A percentile compares a stretch with the other conserved stretches of the same genome.
Evolutionary conservation across 2,888 invertebrate genomes (phyloP).

Genomic region (Microctonus brassicae): DNA sequence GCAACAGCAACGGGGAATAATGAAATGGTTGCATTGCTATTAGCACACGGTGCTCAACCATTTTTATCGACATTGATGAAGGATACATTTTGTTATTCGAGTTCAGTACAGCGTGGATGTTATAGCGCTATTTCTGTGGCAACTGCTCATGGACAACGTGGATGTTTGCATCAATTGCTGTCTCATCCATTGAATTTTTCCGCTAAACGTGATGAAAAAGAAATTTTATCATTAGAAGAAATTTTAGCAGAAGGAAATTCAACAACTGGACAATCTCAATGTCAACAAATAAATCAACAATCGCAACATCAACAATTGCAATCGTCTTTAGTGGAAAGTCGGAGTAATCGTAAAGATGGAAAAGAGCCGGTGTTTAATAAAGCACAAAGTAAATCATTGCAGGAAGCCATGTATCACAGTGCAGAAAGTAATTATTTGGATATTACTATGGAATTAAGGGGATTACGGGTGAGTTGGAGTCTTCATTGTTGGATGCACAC

Average conservation of each 20-base stretch:
- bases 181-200: constrained; percentile 79
- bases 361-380: constrained; percentile 76
- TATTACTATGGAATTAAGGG: constrained; percentile 88
- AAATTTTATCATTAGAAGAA: constrained; percentile 88
- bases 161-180: constrained; percentile 82
- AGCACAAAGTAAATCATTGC: constrained; percentile 85
- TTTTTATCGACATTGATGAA: constrained; percentile 88
- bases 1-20: constrained; percentile 86
- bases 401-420: constrained; percentile 95
- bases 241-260: constrained; percentile 87
- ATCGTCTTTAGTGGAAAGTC: constrained; percentile 63
- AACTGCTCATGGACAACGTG: constrained; percentile 88
- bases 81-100: constrained; percentile 87
- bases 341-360: constrained; percentile 63
- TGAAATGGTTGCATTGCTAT: constrained; percentile 83
- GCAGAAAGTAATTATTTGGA: constrained; percentile 94
- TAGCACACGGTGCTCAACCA: constrained; percentile 89
- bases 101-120: constrained; percentile 87
- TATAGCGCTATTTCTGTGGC: constrained; percentile 92
- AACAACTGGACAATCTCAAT: constrained; percentile 45
- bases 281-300: constrained; percentile 32
- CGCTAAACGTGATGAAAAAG: constrained; percentile 72
- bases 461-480: constrained; percentile 91
- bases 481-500: constrained; percentile 94
- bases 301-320: constrained; percentile 54